Evolutionary conservation across 2,888 invertebrate genomes (phyloP), one percentile per base, ranked within the genome.

Genomic region (Lutraria lutraria): DNA sequence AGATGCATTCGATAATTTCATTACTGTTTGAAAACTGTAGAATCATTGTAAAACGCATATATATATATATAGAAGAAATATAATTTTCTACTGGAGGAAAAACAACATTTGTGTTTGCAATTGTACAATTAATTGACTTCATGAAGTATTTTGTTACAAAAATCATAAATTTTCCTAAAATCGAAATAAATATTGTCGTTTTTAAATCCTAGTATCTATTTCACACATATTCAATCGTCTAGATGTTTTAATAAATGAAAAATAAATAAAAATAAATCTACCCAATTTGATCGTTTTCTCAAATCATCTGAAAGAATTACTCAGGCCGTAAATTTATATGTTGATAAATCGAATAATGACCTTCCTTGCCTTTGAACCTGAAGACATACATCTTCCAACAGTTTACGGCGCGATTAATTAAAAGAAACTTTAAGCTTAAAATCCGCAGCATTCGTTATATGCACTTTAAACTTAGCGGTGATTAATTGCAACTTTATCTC

Each of bases 401-500:
- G n/a, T 25, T 68, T 43, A 43, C 8, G 43, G 43, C 25, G 25
- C 63, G 63, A 68, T 21, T 68, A 76, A 76, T 76, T 76, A 76
- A 76, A 76, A 25, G 31, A 76, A 76, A 76, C 15, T 76, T 34
- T 31, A 76, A 31, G 76, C 31, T 76, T 19, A 34, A 31, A 25
- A 76, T 34, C 16, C 76, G 19, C 6, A 8, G 76, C 31, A 34
- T 25, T 31, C 76, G 29, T 76, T 76, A 34, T 76, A 34, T 76
- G 76, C 76, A 76, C 76, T 76, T 76, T 76, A 31, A 76, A 76
- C 76, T 76, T 6, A 25, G 15, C 76, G 76, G 76, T 76, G 76
- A 76, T 76, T 76, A 76, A 76, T 76, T 76, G 31, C 29, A 34
- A 76, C 76, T 76, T 76, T 76, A 76, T 76, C 76, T 15, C 76